Percentiles rank a stretch among this genome's conserved stretches.
Conservation (phyloP, 2,113 vertebrate genomes). For the Xyrauchen texanus region DNA sequence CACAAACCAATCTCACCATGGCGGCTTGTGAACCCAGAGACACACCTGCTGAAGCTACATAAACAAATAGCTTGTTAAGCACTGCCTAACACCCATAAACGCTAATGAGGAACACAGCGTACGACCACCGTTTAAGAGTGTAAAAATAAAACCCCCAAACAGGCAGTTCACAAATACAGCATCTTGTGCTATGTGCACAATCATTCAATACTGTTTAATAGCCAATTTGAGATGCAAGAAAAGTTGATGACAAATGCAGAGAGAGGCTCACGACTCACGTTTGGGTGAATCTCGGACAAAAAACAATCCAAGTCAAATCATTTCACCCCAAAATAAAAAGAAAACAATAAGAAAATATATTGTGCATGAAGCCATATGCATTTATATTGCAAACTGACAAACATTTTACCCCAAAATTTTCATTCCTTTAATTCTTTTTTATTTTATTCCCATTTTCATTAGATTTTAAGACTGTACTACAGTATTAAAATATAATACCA, state of each 20-base stretch:
- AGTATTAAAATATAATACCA: too few relatives aligned
- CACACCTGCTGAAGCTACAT: conserved; percentile 68
- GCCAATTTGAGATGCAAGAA: neutral
- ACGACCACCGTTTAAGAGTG: conserved; percentile 51
- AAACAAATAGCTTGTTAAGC: conserved; percentile 68
- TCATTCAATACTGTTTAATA: neutral
- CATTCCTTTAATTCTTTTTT: too few relatives aligned
- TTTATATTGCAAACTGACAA: too few relatives aligned
- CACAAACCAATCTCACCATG: conserved; percentile 71
- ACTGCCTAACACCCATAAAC: conserved; percentile 54
- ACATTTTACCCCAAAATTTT: too few relatives aligned
- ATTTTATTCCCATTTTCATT: too few relatives aligned
- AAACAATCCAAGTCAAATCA: too few relatives aligned
- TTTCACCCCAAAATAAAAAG: too few relatives aligned
- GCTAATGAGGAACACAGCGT: conserved; percentile 62
- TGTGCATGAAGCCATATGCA: too few relatives aligned
- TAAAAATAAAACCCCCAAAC: conserved; percentile 39
- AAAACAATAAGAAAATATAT: too few relatives aligned
- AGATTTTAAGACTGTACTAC: too few relatives aligned
- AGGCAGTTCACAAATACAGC: neutral
- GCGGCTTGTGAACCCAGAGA: conserved; percentile 62
- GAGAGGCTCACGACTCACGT: too few relatives aligned
- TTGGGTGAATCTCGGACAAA: too few relatives aligned
- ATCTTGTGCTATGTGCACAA: neutral
- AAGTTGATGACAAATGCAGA: neutral